Conservation (phyloP, 2,113 vertebrate genomes). For the Phainopepla nitens region DNA sequence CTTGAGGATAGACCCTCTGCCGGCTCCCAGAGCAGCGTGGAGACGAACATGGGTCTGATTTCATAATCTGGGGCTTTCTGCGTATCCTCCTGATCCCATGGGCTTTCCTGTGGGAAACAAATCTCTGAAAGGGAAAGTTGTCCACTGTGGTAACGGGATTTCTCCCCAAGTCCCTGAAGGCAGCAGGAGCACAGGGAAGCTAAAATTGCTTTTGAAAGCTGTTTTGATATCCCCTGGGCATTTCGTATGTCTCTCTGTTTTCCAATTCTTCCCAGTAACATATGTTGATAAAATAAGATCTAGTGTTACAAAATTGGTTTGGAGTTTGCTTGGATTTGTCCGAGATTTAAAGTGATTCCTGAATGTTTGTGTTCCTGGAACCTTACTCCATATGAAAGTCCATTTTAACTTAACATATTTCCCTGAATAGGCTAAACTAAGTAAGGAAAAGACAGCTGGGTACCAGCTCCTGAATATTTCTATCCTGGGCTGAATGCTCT, state of each 20-base stretch:
- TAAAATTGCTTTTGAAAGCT: not conserved
- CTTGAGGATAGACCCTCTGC: not conserved
- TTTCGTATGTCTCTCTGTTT: not conserved
- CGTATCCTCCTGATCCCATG: not conserved
- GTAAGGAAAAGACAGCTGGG: not conserved
- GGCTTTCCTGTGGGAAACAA: constrained; percentile 9
- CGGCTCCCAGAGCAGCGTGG: fast-evolving
- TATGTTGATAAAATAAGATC: not conserved
- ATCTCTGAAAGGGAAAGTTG: not conserved
- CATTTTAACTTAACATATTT: not conserved
- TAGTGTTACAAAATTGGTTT: not conserved
- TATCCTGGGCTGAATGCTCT: not conserved
- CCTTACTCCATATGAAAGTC: not conserved
- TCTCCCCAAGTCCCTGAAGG: not conserved
- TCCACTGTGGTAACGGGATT: not conserved
- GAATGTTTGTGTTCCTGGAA: not conserved
- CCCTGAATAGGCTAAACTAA: not conserved
- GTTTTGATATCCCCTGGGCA: not conserved
- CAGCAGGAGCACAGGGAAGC: not conserved
- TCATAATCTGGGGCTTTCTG: not conserved
- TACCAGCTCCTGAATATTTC: not conserved
- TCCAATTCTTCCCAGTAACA: not conserved
- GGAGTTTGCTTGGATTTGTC: not conserved
- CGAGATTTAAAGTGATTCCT: not conserved
- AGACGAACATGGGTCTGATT: not conserved